A percentile compares a stretch with the other conserved stretches of the same genome.
These are phyloP conservation scores for Uromys caudimaculatus DNA, from an alignment of 2,797 vertebrate genomes.

Conservation along the genomic window DNA sequence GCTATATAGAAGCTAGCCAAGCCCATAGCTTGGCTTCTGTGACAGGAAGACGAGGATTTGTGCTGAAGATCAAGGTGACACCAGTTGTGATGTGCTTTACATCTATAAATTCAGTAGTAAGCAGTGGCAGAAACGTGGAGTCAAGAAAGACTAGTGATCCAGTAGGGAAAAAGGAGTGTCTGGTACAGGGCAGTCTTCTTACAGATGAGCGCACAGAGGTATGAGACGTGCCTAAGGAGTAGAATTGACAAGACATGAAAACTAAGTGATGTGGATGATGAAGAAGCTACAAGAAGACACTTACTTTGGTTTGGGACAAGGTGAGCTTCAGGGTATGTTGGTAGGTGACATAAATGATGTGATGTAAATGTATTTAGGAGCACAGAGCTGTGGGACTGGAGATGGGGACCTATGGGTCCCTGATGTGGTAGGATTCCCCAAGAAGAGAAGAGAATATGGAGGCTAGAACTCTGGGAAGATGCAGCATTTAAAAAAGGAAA, in stretches of 20 bases:
- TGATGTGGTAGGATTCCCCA: not conserved
- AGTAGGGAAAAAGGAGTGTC: not conserved
- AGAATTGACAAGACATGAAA: not conserved
- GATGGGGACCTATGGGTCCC: not conserved
- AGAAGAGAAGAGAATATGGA: constrained; percentile 3
- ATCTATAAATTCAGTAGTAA: not conserved
- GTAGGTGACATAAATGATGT: not conserved
- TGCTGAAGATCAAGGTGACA: not conserved
- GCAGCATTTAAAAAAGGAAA: not conserved
- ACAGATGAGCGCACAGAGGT: not conserved
- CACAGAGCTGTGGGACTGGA: not conserved
- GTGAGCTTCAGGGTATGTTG: not conserved
- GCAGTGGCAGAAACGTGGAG: not conserved
- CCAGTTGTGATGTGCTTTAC: not conserved
- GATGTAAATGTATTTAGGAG: not conserved
- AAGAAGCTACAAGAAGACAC: not conserved
- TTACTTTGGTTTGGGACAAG: not conserved
- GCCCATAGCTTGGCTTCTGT: not conserved
- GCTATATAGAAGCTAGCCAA: not conserved
- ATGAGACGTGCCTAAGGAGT: not conserved
- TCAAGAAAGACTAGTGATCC: not conserved
- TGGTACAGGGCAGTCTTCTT: not conserved
- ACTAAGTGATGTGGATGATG: not conserved
- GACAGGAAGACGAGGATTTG: constrained; percentile 10
- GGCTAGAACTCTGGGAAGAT: not conserved